Evolutionary conservation across 2,888 invertebrate species (phyloP), one percentile per base, ranked within the genome.

Genomic region (Sisyra terminalis): DNA sequence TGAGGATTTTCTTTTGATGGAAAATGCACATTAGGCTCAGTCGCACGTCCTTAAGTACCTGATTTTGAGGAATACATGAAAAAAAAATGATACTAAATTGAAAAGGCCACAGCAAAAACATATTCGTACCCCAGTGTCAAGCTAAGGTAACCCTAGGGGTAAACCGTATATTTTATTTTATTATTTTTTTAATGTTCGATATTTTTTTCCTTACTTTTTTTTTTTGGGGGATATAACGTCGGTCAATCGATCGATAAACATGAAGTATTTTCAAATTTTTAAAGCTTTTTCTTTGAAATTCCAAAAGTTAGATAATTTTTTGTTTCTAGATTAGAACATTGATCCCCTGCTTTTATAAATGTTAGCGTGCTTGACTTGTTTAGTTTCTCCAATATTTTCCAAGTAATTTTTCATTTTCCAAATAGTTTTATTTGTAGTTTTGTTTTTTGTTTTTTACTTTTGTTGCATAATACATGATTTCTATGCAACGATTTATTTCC

Each of bases 361-460:
- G 39, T 39, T 39, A 39, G 39, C 39, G 17, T 39, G 39, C 39
- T 39, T 39, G 39, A 18, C 16, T n/a, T 18, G 39, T 39, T 35
- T 42, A 35, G 24, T 24, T 24, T 24, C n/a, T n/a, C n/a, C n/a
- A n/a, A n/a, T n/a, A n/a, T n/a, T 24, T 3, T 24, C 24, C 24
- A 24, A 24, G 24, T 24, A 24, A 24, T 24, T 24, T 24, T 24
- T 24, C 24, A 24, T 24, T 24, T 24, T 34, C 34, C 15, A 34
- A 34, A 34, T 3, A 8, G 15, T 31, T 31, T 3, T 31, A 11
- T 11, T 11, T 31, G 31, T 34, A 34, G 34, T 3, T 11, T 3
- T 34, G 8, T 34, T 34, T 34, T 34, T 14, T 11, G 8, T 34
- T 34, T 34, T 8, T 8, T 34, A 15, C 11, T 34, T 11, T 24